phyloP scores from a whole-genome alignment of 2,113 vertebrate species.

The Istiophorus platypterus region DNA sequence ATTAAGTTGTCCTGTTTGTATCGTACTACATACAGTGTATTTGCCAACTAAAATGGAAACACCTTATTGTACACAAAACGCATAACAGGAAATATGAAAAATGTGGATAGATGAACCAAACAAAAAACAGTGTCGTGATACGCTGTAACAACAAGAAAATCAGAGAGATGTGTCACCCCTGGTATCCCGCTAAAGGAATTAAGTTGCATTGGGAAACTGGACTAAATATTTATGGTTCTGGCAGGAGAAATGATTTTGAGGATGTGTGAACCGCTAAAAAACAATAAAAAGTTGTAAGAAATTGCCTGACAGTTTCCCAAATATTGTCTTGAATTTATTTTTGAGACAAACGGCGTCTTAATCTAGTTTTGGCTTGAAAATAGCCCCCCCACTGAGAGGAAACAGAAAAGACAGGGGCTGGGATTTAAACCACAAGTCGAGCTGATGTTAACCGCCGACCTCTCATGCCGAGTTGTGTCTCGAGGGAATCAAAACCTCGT shows the following conservation, averaged over 20 bases:
- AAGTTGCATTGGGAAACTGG: constrained; percentile 4
- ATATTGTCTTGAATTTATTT: constrained; percentile 30
- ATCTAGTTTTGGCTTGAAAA: constrained; percentile 21
- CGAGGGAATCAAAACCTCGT: background rate
- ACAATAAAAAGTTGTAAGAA: constrained; percentile 38
- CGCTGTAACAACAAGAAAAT: background rate
- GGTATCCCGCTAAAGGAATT: constrained; percentile 8
- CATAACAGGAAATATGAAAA: background rate
- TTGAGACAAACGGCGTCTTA: constrained; percentile 18
- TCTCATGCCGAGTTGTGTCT: background rate
- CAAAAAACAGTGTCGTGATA: background rate
- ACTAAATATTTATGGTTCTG: constrained; percentile 42
- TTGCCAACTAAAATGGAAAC: background rate
- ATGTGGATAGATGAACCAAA: background rate
- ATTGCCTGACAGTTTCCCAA: constrained; percentile 44
- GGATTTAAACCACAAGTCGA: constrained; percentile 20
- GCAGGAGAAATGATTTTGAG: constrained; percentile 38
- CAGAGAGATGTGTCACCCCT: constrained; percentile 3
- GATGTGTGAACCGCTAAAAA: constrained; percentile 43
- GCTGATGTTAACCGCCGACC: constrained; percentile 21
- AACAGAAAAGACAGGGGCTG: background rate
- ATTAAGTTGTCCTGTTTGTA: background rate
- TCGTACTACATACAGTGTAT: background rate
- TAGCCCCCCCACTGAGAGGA: background rate
- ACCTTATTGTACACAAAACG: background rate